Conservation (phyloP, 2,797 vertebrate genomes). For the Lutjanus campechanus region DNA sequence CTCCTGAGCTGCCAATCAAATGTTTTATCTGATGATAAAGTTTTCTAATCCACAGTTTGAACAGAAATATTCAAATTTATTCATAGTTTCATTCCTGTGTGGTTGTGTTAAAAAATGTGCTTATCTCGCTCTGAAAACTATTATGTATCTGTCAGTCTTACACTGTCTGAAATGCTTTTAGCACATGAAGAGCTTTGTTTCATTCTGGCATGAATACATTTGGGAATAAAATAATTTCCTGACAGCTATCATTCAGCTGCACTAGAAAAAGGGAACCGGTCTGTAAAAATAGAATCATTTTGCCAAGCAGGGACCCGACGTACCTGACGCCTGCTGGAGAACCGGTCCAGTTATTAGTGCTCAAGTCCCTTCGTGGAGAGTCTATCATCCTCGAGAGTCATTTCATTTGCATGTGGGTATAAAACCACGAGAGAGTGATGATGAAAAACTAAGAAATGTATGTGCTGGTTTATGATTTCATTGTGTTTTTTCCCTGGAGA, state of each 20-base stretch:
- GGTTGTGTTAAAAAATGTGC: constrained; percentile 34
- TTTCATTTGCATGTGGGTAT: background rate
- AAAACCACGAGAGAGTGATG: background rate
- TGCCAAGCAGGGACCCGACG: background rate
- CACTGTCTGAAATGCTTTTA: constrained; percentile 39
- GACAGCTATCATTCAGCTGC: constrained; percentile 35
- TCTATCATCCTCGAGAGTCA: background rate
- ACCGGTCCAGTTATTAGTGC: background rate
- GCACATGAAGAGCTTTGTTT: constrained; percentile 52
- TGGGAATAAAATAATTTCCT: constrained; percentile 46
- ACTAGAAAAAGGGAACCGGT: background rate
- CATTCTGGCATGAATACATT: constrained; percentile 38
- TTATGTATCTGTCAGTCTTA: constrained; percentile 43
- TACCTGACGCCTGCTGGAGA: background rate
- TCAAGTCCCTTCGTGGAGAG: background rate
- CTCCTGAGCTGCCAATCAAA: constrained; percentile 42
- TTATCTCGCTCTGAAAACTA: constrained; percentile 46
- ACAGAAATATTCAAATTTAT: constrained; percentile 58
- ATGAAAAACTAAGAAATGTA: background rate
- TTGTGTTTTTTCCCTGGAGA: background rate
- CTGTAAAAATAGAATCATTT: constrained; percentile 18
- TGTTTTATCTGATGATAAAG: constrained; percentile 36
- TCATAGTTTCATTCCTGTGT: constrained; percentile 45
- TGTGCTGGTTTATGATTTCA: background rate
- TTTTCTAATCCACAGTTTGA: constrained; percentile 30